A percentile compares a stretch with the other conserved stretches of the same genome.
phyloP scores from a whole-genome alignment of 2,888 invertebrate species.

The Calameuta filiformis region DNA sequence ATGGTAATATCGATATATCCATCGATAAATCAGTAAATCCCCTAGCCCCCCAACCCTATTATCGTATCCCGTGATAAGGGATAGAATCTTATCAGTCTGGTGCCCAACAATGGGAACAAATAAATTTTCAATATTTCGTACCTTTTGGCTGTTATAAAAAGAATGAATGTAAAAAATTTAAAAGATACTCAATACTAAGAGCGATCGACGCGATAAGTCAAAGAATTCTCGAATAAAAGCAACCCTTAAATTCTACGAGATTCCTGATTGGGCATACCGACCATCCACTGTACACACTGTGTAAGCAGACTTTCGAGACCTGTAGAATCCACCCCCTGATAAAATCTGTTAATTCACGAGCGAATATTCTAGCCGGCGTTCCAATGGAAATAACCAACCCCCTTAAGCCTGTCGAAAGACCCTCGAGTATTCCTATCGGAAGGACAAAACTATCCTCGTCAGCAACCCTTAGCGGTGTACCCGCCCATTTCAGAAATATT shows the following conservation, averaged over 20 bases:
- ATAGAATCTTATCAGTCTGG: background rate
- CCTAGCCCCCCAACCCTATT: background rate
- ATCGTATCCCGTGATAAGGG: too few species aligned
- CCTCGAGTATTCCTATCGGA: background rate
- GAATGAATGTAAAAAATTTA: background rate
- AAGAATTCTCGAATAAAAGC: background rate
- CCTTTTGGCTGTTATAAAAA: background rate
- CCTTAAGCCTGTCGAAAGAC: background rate
- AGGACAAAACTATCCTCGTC: background rate
- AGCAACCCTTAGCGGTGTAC: background rate
- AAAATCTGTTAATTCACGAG: background rate
- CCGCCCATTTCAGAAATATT: background rate
- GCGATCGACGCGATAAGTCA: constrained; percentile 40
- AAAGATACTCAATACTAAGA: background rate
- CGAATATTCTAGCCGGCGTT: constrained; percentile 1
- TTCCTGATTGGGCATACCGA: constrained; percentile 38
- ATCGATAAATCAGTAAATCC: background rate
- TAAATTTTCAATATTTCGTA: background rate
- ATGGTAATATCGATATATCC: background rate
- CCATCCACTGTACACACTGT: background rate
- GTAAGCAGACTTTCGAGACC: background rate
- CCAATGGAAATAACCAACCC: background rate
- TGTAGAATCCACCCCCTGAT: background rate
- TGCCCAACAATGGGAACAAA: background rate
- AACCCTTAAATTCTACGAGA: constrained; percentile 24